phyloP scores from a whole-genome alignment of 1,140 invertebrate genomes.

The Cardiocondyla obscurior region DNA sequence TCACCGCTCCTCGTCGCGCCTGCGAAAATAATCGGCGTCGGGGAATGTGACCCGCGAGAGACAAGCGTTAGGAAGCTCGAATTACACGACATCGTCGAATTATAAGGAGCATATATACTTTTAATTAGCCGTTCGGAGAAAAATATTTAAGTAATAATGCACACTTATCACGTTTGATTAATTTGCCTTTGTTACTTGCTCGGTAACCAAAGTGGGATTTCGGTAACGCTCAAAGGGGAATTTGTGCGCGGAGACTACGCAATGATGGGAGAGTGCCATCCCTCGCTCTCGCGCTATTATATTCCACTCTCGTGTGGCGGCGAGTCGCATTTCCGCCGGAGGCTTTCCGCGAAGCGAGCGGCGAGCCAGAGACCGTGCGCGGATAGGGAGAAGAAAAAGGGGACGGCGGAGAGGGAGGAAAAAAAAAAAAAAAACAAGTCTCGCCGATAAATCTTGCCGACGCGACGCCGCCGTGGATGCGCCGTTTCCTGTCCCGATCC shows the following conservation, averaged over 20 bases:
- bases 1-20: slow-evolving; percentile 9
- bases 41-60: not conserved
- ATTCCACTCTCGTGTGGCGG: slow-evolving; percentile 55
- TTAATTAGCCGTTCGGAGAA: not conserved
- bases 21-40: slow-evolving; percentile 36
- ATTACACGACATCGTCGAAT: slow-evolving; percentile 14
- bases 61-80: not conserved
- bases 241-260: not conserved
- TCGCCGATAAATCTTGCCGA: slow-evolving; percentile 50
- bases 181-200: not conserved
- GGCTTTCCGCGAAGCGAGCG: slow-evolving; percentile 50
- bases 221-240: not conserved
- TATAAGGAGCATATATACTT: too few relatives aligned
- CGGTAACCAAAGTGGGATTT: too few relatives aligned
- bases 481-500: slow-evolving; percentile 53
- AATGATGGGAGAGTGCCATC: slow-evolving; percentile 24
- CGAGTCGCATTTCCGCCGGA: slow-evolving; percentile 53
- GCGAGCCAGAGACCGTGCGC: not conserved
- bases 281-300: slow-evolving; percentile 38
- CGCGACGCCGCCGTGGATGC: slow-evolving; percentile 46
- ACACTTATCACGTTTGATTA: not conserved
- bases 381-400: not conserved
- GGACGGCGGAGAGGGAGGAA: not conserved
- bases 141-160: not conserved
- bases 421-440: slow-evolving; percentile 36